Conservation (phyloP, 2,797 vertebrate species). For the Mergus octosetaceus region DNA sequence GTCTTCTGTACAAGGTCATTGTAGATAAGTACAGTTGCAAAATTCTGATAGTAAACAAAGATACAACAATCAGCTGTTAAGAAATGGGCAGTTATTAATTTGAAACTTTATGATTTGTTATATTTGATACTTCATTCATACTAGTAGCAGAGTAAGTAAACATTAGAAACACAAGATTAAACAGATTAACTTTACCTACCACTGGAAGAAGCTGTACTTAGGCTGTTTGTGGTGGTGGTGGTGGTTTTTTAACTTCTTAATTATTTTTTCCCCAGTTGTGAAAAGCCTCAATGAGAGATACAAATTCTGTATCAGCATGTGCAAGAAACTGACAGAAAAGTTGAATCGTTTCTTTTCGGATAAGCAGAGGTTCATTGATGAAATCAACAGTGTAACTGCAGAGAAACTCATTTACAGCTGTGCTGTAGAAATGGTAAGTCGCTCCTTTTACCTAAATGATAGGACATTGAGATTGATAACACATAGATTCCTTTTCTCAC, state of each 20-base stretch:
- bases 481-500: background rate
- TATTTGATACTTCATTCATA: background rate
- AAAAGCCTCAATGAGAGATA: conserved; percentile 94
- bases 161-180: background rate
- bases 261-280: conserved; percentile 83
- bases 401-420: conserved; percentile 97
- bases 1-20: background rate
- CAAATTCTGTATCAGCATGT: conserved; percentile 94
- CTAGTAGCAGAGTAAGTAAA: background rate
- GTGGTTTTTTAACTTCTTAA: background rate
- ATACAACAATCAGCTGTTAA: background rate
- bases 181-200: background rate
- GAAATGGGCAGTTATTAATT: background rate
- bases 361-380: conserved; percentile 95
- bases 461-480: background rate
- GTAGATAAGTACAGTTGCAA: background rate
- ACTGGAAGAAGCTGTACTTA: background rate
- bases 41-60: background rate
- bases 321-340: conserved; percentile 91
- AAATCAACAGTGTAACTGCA: conserved; percentile 96
- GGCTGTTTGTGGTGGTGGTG: background rate
- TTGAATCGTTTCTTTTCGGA: conserved; percentile 96
- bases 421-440: conserved; percentile 92
- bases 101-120: background rate
- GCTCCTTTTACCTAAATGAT: background rate